Conservation (phyloP, 2,888 invertebrate genomes). For the Plebejus melissa region DNA sequence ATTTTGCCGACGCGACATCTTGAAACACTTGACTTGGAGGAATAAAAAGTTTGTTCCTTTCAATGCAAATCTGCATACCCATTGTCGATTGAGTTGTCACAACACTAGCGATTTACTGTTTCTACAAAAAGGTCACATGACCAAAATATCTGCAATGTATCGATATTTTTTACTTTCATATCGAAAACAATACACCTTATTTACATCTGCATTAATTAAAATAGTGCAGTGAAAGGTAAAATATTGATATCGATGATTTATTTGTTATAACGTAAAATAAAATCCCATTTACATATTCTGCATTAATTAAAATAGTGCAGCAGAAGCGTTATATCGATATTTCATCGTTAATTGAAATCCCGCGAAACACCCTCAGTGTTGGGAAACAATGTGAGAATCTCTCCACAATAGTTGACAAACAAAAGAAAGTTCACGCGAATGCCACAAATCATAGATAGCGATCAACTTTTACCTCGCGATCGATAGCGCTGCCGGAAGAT, state of each 20-base stretch:
- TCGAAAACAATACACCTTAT: neutral
- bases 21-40: neutral
- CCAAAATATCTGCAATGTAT: neutral
- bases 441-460: constrained; percentile 40
- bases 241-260: neutral
- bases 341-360: neutral
- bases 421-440: constrained; percentile 37
- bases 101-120: neutral
- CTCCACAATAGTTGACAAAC: constrained; percentile 29
- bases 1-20: neutral
- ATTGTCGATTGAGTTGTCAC: constrained; percentile 17
- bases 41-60: neutral
- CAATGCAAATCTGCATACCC: constrained; percentile 7
- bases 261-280: neutral
- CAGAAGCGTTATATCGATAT: neutral
- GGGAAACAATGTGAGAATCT: constrained; percentile 20
- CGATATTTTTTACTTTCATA: neutral
- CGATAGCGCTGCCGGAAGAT: constrained; percentile 29
- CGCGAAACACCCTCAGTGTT: neutral
- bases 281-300: neutral
- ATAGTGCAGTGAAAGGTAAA: no score
- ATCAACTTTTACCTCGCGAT: constrained; percentile 38
- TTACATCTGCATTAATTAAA: neutral
- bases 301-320: neutral
- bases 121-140: constrained; percentile 3